Percentiles rank a stretch among this genome's conserved stretches.
Evolutionary conservation across 2,888 invertebrate genomes (phyloP).

Genomic region (Enchytraeus crypticus): DNA sequence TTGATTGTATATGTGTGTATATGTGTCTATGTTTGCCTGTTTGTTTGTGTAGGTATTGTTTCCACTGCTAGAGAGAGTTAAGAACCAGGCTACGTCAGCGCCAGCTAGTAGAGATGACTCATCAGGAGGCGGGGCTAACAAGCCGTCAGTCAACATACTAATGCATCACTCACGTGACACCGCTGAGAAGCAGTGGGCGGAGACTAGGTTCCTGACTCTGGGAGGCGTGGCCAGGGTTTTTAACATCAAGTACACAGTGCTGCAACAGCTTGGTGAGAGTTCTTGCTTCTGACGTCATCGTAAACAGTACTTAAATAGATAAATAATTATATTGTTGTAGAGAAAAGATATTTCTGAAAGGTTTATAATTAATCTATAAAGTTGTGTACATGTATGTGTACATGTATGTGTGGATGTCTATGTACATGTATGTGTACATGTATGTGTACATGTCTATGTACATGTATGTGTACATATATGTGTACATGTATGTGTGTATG

Average conservation of each 20-base stretch:
- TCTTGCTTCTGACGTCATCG: no score
- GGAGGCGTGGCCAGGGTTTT: conserved; percentile 83
- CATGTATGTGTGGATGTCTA: no score
- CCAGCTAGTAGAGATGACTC: conserved; percentile 46
- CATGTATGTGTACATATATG: no score
- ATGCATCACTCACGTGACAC: conserved; percentile 98
- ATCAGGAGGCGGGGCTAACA: conserved; percentile 49
- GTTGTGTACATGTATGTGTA: not conserved
- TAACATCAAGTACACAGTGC: conserved; percentile 76
- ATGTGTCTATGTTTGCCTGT: no score
- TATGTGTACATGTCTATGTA: no score
- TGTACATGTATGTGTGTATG: no score
- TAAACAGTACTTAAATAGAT: no score
- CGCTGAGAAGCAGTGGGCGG: conserved; percentile 97
- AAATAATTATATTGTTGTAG: no score
- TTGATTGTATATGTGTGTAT: no score
- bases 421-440: no score
- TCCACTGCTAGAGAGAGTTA: conserved; percentile 84
- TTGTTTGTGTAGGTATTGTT: conserved; percentile 64
- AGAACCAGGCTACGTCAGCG: conserved; percentile 54
- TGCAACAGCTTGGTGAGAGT: conserved; percentile 49
- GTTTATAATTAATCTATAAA: not conserved
- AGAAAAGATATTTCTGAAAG: no score
- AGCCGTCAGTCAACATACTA: conserved; percentile 75
- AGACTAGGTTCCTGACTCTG: conserved; percentile 69